Conservation (phyloP, 2,888 invertebrate species). For the Neoscelio sp. region DNA sequence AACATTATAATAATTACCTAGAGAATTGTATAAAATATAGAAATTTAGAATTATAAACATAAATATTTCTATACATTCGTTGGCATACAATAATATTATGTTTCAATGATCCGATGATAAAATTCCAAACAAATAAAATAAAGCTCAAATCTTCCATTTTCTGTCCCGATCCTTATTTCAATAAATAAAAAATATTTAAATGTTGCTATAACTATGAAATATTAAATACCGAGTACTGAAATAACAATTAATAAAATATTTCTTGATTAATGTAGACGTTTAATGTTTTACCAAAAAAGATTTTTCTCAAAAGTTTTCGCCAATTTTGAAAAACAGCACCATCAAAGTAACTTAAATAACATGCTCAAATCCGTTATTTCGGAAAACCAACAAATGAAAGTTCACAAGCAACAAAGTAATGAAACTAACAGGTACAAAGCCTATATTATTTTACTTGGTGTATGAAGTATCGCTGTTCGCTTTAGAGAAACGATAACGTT, state of each 20-base stretch:
- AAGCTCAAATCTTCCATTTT: no score
- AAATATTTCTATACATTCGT: no score
- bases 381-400: constrained; percentile 12
- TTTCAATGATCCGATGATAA: no score
- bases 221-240: not conserved
- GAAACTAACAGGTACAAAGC: constrained; percentile 19
- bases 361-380: constrained; percentile 12
- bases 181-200: no score
- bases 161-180: no score
- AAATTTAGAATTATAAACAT: no score
- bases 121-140: no score
- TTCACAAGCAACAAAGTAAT: constrained; percentile 7
- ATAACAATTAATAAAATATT: constrained; percentile 2
- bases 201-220: no score
- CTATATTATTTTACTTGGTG: constrained; percentile 2
- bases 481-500: no score
- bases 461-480: not conserved
- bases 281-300: constrained; percentile 46
- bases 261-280: constrained; percentile 35
- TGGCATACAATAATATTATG: no score
- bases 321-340: constrained; percentile 29
- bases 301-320: constrained; percentile 41
- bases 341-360: constrained; percentile 5
- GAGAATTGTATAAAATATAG: no score
- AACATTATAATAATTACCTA: no score